A percentile compares a stretch with the other conserved stretches of the same genome.
Conservation (phyloP, 2,888 invertebrate genomes). For the Athetis lepigone region DNA sequence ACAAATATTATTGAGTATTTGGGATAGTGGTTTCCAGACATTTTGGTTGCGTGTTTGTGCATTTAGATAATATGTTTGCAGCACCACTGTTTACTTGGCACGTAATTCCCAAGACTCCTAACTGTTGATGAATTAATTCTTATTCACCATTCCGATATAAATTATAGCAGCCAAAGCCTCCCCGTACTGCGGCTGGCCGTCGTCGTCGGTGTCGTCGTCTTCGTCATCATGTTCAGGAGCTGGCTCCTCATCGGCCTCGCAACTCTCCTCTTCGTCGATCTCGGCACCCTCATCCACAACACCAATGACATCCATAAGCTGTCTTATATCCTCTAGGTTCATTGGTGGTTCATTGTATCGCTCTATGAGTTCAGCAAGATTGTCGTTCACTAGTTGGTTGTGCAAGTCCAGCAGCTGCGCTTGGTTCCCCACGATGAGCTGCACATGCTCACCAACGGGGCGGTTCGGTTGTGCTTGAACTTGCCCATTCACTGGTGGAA, state of each 20-base stretch:
- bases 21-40: constrained; percentile 5
- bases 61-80: constrained; percentile 14
- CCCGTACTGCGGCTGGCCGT: neutral
- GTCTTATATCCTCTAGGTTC: constrained; percentile 12
- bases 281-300: neutral
- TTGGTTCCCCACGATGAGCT: too few relatives aligned
- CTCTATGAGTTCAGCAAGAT: constrained; percentile 6
- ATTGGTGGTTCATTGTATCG: neutral
- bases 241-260: neutral
- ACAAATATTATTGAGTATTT: constrained; percentile 8
- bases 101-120: constrained; percentile 2
- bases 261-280: neutral
- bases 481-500: too few relatives aligned
- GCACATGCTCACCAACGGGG: too few relatives aligned
- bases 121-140: constrained; percentile 20
- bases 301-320: constrained; percentile 13
- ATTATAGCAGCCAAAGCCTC: neutral
- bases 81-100: constrained; percentile 18
- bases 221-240: neutral
- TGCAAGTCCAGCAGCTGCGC: neutral
- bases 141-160: neutral
- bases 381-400: neutral
- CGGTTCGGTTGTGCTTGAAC: too few relatives aligned
- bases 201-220: constrained; percentile 19
- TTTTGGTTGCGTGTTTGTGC: constrained; percentile 36